Evolutionary conservation across 2,888 invertebrate genomes (phyloP).

Genomic region (Drosophila conformis): DNA sequence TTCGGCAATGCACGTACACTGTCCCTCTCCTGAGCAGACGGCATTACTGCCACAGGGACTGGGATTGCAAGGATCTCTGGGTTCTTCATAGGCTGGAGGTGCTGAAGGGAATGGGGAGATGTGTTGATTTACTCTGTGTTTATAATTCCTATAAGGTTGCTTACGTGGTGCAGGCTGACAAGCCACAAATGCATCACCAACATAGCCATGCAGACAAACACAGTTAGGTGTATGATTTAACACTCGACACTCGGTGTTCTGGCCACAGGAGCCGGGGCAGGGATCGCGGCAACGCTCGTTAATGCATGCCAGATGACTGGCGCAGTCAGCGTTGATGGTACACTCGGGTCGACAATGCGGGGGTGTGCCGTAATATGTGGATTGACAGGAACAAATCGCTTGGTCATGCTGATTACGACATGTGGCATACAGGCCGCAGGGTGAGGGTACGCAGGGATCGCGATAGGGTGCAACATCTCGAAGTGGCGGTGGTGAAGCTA

Average conservation of each 20-base stretch:
- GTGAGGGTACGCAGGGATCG: conserved; percentile 88
- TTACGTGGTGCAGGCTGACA: conserved; percentile 84
- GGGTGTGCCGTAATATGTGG: conserved; percentile 89
- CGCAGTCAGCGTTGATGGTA: conserved; percentile 90
- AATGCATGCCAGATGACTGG: conserved; percentile 91
- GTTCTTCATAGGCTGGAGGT: conserved; percentile 77
- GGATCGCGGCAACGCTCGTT: conserved; percentile 91
- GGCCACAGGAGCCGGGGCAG: conserved; percentile 92
- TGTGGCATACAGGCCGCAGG: conserved; percentile 89
- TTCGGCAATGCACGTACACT: conserved; percentile 89
- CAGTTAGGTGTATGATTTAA: conserved; percentile 91
- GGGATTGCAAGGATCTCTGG: conserved; percentile 87
- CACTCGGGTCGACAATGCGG: conserved; percentile 90
- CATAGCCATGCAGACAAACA: conserved; percentile 89
- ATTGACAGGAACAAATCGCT: conserved; percentile 88
- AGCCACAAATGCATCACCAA: conserved; percentile 90
- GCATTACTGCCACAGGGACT: conserved; percentile 93
- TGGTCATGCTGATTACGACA: conserved; percentile 87
- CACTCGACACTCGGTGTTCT: conserved; percentile 88
- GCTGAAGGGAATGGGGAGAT: conserved; percentile 43
- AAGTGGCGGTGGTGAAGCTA: conserved; percentile 66
- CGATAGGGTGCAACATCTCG: conserved; percentile 68
- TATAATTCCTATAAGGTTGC: conserved; percentile 8
- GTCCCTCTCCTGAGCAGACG: conserved; percentile 87
- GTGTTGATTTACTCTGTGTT: not conserved